Base-by-base conservation (phyloP, 2,113 vertebrate genomes). In the Bufo gargarizans region DNA sequence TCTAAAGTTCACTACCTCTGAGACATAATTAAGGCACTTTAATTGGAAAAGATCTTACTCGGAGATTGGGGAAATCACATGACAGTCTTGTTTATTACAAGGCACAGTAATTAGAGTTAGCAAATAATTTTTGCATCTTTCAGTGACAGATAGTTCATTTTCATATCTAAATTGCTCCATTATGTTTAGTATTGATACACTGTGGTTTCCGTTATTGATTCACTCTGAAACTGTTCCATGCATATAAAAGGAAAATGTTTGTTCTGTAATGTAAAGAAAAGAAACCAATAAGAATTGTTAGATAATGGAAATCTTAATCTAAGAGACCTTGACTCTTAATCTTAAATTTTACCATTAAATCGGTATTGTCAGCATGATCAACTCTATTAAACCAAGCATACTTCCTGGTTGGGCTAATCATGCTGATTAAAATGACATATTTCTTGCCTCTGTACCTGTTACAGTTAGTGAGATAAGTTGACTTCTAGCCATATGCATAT, bases 21-120 rank as follows among this genome's bases (percentile, higher is more conserved):
- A 89, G 87, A 89, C 50, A 84, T 89, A 78, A 89, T 89, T 84
- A 89, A 84, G 86, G 49, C 33, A 61, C 58, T 84, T 89, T 84
- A 89, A 84, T 84, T 89, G 74, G 72, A 89, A 89, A 84, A 88
- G 80, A 88, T 77, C 72, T 84, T 74, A 67, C n/a, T 78, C 17
- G 11, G 81, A 84, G 87, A 77, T 84, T 74, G 72, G 59, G 80
- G 72, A 89, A 88, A 84, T 69, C 59, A 88, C 53, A 77, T 69
- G 59, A 84, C 61, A n/a, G 14, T 55, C 22, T 78, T 84, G 81
- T 88, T 84, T 89, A 89, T 84, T 89, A 53, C 49, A 63, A 43
- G 49, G 59, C 72, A 69, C 20, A 19, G 82, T 78, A 77, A 84
- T 88, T 84, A 78, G 76, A 89, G 74, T 84, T 67, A 67, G 67